Base-by-base conservation (phyloP, 1,140 invertebrate species). In the Coenobita brevimanus region DNA sequence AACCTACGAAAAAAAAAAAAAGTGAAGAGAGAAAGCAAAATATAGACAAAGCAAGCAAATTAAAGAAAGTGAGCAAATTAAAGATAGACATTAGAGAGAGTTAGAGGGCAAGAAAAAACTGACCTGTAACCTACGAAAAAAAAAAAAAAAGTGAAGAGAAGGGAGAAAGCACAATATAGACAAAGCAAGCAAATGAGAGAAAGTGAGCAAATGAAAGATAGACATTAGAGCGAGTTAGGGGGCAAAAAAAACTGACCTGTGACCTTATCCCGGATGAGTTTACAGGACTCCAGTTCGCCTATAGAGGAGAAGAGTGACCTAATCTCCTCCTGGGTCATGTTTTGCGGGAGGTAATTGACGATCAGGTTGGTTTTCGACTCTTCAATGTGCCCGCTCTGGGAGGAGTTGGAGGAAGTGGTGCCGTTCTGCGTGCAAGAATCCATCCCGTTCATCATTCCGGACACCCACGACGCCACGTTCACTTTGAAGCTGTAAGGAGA, bases 291-390 rank as follows among this genome's bases (percentile, higher is more conserved):
- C 76, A 99, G 97, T 93, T 99, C 98, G 64, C 99, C 99, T 92
- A 99, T 99, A 91, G 97, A 98, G 24, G 97, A 97, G 93, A 99
- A 99, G 69, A 99, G 94, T 69, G 97, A 98, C 85, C 98, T 95
- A 89, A 99, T 99, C 93, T 99, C 98, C 93, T 99, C 99, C 93
- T 99, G 99, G 38, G 98, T 99, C 99, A 99, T 99, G 82, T 97
- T 99, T 94, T 99, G 99, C 71, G 99, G 99, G 92, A 99, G 94
- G 93, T 99, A 99, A 93, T 99, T 99, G 91, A 99, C 98, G 92
- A 99, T 99, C 89, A 99, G 95, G 94, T 99, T 99, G 75, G 97
- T 98, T 94, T 99, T 99, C 89, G 96, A 97, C 93, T 98, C 97
- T 93, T 98, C 97, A 91, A 95, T 90, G 71, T 89, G 82, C 75